A percentile compares a stretch with the other conserved stretches of the same genome.
Conservation (phyloP, 2,888 invertebrate genomes). For the Argyresthia albistria region DNA sequence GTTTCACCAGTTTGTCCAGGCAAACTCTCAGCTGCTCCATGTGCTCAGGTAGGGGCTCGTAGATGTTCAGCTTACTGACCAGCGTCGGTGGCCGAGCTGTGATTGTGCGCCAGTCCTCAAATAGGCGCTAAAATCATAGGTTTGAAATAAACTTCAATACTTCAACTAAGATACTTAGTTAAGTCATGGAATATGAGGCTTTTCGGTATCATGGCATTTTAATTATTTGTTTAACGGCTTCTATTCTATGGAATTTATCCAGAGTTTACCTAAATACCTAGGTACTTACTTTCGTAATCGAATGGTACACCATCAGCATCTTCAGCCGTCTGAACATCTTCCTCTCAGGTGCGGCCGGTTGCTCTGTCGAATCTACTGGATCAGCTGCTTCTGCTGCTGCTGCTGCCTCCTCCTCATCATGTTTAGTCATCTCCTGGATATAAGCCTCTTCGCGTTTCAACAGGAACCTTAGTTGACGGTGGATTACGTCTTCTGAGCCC, state of each 20-base stretch:
- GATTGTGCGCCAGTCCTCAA: constrained; percentile 34
- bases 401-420: constrained; percentile 21
- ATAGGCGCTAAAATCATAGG: no score
- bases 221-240: no score
- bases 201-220: no score
- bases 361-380: constrained; percentile 21
- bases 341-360: constrained; percentile 20
- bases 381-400: constrained; percentile 18
- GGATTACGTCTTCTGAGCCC: constrained; percentile 65
- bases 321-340: constrained; percentile 49
- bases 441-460: constrained; percentile 37
- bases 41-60: constrained; percentile 39
- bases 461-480: constrained; percentile 50
- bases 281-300: constrained; percentile 42
- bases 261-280: neutral
- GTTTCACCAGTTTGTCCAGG: constrained; percentile 40
- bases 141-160: no score
- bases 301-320: constrained; percentile 54
- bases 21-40: constrained; percentile 53
- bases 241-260: no score
- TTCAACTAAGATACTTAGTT: no score
- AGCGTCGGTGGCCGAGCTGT: constrained; percentile 54
- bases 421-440: constrained; percentile 28
- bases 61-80: constrained; percentile 47
- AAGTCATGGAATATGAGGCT: no score